A percentile compares a stretch with the other conserved stretches of the same genome.
phyloP scores from a whole-genome alignment of 2,113 vertebrate species.

The Acrocephalus kingi region DNA sequence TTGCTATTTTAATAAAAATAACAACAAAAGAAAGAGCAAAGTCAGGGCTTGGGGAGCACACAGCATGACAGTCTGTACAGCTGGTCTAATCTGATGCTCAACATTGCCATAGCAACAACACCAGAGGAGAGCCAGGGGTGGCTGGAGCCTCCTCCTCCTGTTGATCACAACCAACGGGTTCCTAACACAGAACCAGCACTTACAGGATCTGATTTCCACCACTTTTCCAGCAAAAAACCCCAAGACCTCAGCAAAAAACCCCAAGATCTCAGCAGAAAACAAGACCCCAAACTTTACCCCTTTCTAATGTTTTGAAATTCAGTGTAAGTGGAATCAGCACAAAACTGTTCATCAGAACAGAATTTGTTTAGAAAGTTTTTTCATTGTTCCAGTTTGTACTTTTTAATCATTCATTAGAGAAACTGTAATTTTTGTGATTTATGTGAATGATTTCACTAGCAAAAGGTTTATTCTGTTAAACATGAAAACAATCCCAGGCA shows the following conservation, averaged over 20 bases:
- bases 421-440: neutral
- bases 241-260: neutral
- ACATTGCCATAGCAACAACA: constrained; percentile 51
- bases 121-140: neutral
- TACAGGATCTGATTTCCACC: neutral
- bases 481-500: neutral
- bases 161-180: neutral
- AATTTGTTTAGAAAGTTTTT: neutral
- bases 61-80: constrained; percentile 15
- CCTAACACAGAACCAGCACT: neutral
- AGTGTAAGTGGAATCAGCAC: neutral
- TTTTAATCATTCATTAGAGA: neutral
- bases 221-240: neutral
- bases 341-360: neutral
- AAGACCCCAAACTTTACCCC: accelerated
- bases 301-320: neutral
- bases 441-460: neutral
- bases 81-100: constrained; percentile 47
- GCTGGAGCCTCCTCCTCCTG: neutral
- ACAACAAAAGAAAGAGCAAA: constrained; percentile 31
- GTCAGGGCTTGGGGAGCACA: neutral
- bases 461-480: neutral
- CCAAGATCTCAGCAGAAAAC: neutral
- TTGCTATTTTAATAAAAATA: neutral
- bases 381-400: neutral